Percentiles rank a stretch among this genome's conserved stretches.
phyloP scores from a whole-genome alignment of 2,113 vertebrate species.

The Callocephalon fimbriatum region DNA sequence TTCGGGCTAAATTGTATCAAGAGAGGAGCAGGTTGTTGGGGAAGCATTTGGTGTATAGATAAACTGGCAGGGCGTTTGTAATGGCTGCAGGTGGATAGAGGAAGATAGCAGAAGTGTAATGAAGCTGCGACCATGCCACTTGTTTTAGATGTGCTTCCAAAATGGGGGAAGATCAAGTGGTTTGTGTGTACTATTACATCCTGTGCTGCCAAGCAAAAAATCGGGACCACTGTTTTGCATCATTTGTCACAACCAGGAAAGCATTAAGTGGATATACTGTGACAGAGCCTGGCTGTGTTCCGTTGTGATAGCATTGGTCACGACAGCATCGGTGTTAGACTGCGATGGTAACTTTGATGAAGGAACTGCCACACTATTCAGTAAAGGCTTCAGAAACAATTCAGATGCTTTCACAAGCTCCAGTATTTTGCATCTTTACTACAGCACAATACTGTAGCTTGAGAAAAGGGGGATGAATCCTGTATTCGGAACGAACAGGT shows the following conservation, averaged over 20 bases:
- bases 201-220: not conserved
- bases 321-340: not conserved
- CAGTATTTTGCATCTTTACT: not conserved
- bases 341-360: not conserved
- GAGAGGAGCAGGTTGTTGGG: not conserved
- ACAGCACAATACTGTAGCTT: not conserved
- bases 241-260: not conserved
- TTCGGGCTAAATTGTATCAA: not conserved
- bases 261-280: accelerated
- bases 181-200: not conserved
- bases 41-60: not conserved
- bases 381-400: not conserved
- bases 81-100: accelerated
- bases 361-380: not conserved
- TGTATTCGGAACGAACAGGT: not conserved
- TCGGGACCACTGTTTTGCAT: not conserved
- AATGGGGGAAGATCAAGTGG: not conserved
- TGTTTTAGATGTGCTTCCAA: not conserved
- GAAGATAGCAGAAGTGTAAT: not conserved
- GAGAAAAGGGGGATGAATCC: not conserved
- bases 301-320: not conserved
- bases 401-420: not conserved
- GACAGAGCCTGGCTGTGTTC: not conserved
- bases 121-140: not conserved
- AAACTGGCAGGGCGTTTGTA: accelerated